phyloP scores from a whole-genome alignment of 1,140 invertebrate species.

The Batillaria attramentaria region DNA sequence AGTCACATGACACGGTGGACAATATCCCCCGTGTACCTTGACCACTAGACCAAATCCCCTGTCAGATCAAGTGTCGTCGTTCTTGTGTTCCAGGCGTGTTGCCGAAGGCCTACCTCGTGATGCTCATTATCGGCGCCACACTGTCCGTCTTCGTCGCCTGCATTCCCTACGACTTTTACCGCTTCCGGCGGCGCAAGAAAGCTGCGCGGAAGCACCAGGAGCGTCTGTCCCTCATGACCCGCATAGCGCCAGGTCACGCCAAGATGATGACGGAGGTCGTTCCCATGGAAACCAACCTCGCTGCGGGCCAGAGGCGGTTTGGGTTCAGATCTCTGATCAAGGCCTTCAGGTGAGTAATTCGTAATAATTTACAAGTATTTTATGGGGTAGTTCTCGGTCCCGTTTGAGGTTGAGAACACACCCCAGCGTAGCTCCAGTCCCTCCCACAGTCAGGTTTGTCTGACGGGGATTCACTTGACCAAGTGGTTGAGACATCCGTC shows the following conservation, averaged over 20 bases:
- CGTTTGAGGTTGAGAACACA: neutral
- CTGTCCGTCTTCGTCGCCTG: conserved; percentile 48
- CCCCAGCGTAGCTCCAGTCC: neutral
- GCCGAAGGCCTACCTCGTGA: conserved; percentile 45
- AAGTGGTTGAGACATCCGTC: too few species aligned
- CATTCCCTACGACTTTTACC: conserved; percentile 51
- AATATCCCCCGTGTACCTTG: neutral
- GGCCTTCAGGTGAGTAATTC: conserved; percentile 9
- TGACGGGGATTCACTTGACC: too few species aligned
- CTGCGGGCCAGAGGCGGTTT: conserved; percentile 8
- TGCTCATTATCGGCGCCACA: conserved; percentile 48
- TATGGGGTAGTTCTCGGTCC: too few species aligned
- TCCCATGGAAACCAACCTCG: neutral
- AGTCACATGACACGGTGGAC: neutral
- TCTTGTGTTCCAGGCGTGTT: conserved; percentile 40
- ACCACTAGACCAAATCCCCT: too few species aligned
- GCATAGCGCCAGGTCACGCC: conserved; percentile 45
- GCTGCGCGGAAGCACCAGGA: conserved; percentile 46
- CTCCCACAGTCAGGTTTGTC: neutral
- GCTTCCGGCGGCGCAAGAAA: conserved; percentile 42
- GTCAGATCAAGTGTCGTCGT: too few species aligned
- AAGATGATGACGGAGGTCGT: conserved; percentile 35
- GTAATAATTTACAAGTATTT: too few species aligned
- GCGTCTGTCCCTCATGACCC: conserved; percentile 42
- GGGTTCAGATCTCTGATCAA: conserved; percentile 24